phyloP scores from a whole-genome alignment of 2,797 vertebrate genomes.

The Podarcis lilfordi region DNA sequence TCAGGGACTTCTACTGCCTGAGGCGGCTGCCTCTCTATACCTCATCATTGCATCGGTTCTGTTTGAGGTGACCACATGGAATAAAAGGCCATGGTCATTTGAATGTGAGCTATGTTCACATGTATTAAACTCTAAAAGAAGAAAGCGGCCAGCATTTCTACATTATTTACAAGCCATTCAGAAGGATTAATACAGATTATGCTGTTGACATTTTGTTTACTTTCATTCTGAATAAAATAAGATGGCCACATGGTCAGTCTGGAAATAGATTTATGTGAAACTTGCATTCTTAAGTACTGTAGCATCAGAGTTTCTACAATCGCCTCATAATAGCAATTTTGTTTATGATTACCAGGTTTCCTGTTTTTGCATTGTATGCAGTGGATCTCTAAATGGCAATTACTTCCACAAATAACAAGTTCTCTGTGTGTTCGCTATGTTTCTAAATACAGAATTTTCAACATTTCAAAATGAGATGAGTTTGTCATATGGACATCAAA shows the following conservation, averaged over 20 bases:
- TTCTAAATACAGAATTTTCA: not conserved
- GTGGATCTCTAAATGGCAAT: not conserved
- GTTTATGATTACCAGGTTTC: not conserved
- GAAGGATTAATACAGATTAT: not conserved
- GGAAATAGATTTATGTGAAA: not conserved
- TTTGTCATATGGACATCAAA: not conserved
- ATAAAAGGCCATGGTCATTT: not conserved
- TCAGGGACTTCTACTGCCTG: too few relatives aligned
- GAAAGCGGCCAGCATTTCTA: too few relatives aligned
- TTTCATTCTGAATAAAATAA: not conserved
- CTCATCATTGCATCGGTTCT: too few relatives aligned
- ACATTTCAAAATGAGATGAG: not conserved
- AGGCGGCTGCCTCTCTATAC: too few relatives aligned
- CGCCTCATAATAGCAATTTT: not conserved
- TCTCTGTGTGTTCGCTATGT: too few relatives aligned
- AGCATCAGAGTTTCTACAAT: not conserved
- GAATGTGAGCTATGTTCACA: not conserved
- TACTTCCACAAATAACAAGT: too few relatives aligned
- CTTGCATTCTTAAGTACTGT: not conserved
- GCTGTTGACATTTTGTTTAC: slow-evolving; percentile 1
- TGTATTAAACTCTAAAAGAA: not conserved
- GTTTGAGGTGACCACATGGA: not conserved
- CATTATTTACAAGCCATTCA: not conserved
- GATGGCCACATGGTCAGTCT: accelerated
- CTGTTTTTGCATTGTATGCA: not conserved